phyloP scores from a whole-genome alignment of 2,113 vertebrate species.

The Tetraodon nigroviridis region DNA sequence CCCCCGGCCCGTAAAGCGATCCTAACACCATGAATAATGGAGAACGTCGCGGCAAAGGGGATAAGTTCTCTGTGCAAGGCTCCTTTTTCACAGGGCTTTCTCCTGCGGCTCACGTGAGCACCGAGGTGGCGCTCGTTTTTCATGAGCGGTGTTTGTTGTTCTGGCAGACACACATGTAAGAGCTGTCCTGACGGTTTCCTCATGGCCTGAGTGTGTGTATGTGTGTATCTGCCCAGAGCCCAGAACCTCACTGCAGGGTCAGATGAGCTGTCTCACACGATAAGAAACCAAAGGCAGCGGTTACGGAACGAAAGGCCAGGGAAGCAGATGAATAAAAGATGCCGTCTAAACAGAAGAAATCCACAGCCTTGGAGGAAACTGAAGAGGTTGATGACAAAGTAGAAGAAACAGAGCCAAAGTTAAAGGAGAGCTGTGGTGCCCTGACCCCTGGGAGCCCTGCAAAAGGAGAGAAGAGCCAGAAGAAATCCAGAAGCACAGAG shows the following conservation, averaged over 20 bases:
- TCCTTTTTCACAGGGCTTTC: constrained; percentile 82
- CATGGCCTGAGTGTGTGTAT: constrained; percentile 6
- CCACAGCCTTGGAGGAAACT: constrained; percentile 64
- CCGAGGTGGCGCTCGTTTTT: constrained; percentile 77
- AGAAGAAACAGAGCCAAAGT: constrained; percentile 56
- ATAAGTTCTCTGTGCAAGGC: constrained; percentile 75
- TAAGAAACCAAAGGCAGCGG: constrained; percentile 65
- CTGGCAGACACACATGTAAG: constrained; percentile 50
- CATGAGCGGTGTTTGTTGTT: constrained; percentile 71
- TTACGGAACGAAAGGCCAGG: constrained; percentile 65
- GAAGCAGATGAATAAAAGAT: constrained; percentile 88
- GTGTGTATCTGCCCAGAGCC: constrained; percentile 29
- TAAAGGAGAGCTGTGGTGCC: constrained; percentile 49
- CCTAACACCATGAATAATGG: constrained; percentile 91
- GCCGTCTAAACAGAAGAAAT: constrained; percentile 80
- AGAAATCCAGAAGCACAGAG: constrained; percentile 43
- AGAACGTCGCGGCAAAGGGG: constrained; percentile 73
- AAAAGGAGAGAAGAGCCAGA: constrained; percentile 47
- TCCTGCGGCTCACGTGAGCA: constrained; percentile 73
- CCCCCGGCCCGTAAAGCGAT: constrained; percentile 84
- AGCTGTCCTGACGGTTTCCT: constrained; percentile 5
- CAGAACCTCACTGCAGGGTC: constrained; percentile 53
- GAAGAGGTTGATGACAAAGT: constrained; percentile 71
- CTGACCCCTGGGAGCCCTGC: constrained; percentile 30
- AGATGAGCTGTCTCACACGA: constrained; percentile 74